A percentile compares a stretch with the other conserved stretches of the same genome.
phyloP scores from a whole-genome alignment of 2,888 invertebrate genomes.

The Tribolium freemani region DNA sequence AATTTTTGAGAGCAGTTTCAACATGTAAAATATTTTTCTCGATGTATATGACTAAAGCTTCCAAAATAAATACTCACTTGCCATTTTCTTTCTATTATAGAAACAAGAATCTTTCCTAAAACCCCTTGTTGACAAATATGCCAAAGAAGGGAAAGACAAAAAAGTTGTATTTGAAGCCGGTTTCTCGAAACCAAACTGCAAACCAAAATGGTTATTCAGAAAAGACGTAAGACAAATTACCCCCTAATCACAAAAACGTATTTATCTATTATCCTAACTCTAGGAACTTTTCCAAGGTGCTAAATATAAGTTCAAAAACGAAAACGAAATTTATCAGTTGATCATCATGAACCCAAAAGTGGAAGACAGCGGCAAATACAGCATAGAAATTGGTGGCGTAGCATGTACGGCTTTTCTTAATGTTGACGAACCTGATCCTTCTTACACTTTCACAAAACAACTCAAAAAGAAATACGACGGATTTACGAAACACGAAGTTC shows the following conservation, averaged over 20 bases:
- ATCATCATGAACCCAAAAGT: constrained; percentile 92
- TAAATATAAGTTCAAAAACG: constrained; percentile 96
- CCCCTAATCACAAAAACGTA: background rate
- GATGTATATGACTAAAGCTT: constrained; percentile 41
- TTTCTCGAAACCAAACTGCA: constrained; percentile 96
- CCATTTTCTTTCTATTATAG: constrained; percentile 69
- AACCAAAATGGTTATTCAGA: constrained; percentile 92
- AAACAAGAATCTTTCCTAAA: constrained; percentile 95
- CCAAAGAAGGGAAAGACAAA: constrained; percentile 96
- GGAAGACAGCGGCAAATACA: constrained; percentile 97
- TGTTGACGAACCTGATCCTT: constrained; percentile 97
- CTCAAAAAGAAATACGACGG: constrained; percentile 92
- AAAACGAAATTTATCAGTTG: constrained; percentile 91
- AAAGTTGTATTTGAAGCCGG: constrained; percentile 93
- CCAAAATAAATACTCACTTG: constrained; percentile 30
- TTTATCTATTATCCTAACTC: background rate
- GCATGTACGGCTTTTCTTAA: constrained; percentile 91
- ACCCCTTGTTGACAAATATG: constrained; percentile 93
- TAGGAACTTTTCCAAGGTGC: constrained; percentile 96
- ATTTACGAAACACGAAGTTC: constrained; percentile 90
- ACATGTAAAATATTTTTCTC: constrained; percentile 50
- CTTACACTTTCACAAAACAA: constrained; percentile 92
- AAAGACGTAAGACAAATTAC: constrained; percentile 87
- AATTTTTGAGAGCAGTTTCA: constrained; percentile 59
- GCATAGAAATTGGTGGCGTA: constrained; percentile 93